These are phyloP conservation scores for Lutjanus argentimaculatus DNA, from an alignment of 2,797 vertebrate species.

Conservation along the genomic window DNA sequence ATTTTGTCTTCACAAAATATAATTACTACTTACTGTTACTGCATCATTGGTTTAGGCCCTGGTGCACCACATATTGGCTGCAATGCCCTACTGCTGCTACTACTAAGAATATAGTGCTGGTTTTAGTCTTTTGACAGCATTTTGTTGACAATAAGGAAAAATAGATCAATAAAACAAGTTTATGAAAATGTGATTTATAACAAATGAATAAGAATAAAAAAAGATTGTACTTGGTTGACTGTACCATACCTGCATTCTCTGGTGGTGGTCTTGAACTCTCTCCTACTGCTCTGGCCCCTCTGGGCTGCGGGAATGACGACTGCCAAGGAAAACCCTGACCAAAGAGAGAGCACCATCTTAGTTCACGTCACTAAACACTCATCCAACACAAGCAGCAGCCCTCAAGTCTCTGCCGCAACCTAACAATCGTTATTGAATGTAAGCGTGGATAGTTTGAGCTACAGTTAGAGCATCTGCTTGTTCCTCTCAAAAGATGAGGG, in stretches of 20 bases:
- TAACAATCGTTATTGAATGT: slow-evolving; percentile 35
- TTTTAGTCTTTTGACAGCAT: background rate
- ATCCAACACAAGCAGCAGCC: slow-evolving; percentile 34
- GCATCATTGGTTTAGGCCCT: too few species aligned
- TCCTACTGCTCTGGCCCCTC: slow-evolving; percentile 87
- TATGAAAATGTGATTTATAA: background rate
- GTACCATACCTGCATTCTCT: slow-evolving; percentile 89
- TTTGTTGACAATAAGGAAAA: background rate
- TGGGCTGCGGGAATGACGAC: slow-evolving; percentile 88
- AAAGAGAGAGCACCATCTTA: slow-evolving; percentile 28
- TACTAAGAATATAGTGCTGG: background rate
- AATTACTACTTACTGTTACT: too few species aligned
- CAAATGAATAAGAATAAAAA: background rate
- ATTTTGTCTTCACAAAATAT: too few species aligned
- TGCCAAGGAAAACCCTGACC: slow-evolving; percentile 92
- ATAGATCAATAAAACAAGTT: background rate
- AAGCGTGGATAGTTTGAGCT: slow-evolving; percentile 39
- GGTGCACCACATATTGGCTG: too few species aligned
- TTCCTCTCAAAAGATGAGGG: slow-evolving; percentile 41
- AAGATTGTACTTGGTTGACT: background rate
- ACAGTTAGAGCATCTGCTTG: slow-evolving; percentile 37
- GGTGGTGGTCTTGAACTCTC: slow-evolving; percentile 88
- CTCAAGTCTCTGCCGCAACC: slow-evolving; percentile 42
- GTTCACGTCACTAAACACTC: background rate
- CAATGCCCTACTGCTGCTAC: too few species aligned